Evolutionary conservation across 2,113 vertebrate species (phyloP).

Genomic region (Ceuthmochares aereus): DNA sequence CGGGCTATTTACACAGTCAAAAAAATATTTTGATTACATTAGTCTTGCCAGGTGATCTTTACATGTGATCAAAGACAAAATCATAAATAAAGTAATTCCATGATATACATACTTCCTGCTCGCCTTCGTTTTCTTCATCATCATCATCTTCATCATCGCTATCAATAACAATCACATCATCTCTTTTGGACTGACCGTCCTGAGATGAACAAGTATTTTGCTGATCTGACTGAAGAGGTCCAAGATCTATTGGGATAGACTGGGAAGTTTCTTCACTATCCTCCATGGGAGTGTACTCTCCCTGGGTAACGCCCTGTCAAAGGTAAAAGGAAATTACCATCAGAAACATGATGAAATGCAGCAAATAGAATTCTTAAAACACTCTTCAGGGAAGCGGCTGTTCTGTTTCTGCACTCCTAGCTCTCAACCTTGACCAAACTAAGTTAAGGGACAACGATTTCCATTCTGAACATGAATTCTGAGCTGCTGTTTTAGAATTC

Average conservation of each 20-base stretch:
- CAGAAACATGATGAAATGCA: background rate
- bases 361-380: background rate
- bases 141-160: conserved; percentile 93
- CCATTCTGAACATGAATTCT: background rate
- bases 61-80: background rate
- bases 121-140: conserved; percentile 90
- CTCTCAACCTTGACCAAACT: background rate
- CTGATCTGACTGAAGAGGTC: conserved; percentile 80
- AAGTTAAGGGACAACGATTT: background rate
- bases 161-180: conserved; percentile 92
- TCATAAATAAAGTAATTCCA: background rate
- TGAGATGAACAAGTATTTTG: conserved; percentile 79
- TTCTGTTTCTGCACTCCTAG: background rate
- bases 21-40: background rate
- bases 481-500: background rate
- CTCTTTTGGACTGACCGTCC: conserved; percentile 81
- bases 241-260: conserved; percentile 82
- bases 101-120: conserved; percentile 78
- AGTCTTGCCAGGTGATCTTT: background rate
- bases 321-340: background rate
- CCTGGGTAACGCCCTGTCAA: conserved; percentile 83
- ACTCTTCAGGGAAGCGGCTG: background rate
- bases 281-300: conserved; percentile 86
- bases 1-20: background rate
- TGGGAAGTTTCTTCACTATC: conserved; percentile 84